phyloP scores from a whole-genome alignment of 1,140 invertebrate species.

The Heliconius hermathena region DNA sequence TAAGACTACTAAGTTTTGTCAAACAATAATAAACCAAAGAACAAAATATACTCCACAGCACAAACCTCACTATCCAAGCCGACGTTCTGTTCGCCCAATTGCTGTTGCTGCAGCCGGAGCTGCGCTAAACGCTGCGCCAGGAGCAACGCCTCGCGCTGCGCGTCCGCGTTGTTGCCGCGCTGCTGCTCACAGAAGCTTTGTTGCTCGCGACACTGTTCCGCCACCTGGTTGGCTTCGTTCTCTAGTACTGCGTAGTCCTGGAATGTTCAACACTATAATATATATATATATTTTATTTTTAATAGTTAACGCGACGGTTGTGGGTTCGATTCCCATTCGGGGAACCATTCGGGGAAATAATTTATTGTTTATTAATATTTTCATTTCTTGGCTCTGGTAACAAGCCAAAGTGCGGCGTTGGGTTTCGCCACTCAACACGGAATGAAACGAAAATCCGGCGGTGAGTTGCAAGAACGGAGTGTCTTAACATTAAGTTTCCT shows the following conservation, averaged over 20 bases:
- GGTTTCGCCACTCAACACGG: too few species aligned
- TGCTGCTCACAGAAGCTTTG: constrained; percentile 76
- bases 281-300: too few species aligned
- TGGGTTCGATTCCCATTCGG: too few species aligned
- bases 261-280: constrained; percentile 10
- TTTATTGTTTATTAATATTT: too few species aligned
- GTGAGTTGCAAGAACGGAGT: too few species aligned
- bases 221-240: constrained; percentile 55
- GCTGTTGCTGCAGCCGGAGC: constrained; percentile 45
- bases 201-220: constrained; percentile 71
- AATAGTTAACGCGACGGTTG: too few species aligned
- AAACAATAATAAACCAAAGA: background rate
- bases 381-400: too few species aligned
- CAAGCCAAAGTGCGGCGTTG: too few species aligned
- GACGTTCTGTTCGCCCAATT: constrained; percentile 50
- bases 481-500: too few species aligned
- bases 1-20: background rate
- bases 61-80: constrained; percentile 65
- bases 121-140: constrained; percentile 54
- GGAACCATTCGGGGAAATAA: too few species aligned
- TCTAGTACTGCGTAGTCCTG: constrained; percentile 71
- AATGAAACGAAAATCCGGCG: too few species aligned
- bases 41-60: background rate
- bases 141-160: constrained; percentile 53
- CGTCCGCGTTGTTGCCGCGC: constrained; percentile 66